phyloP scores from a whole-genome alignment of 2,113 vertebrate genomes.

The Epinephelus lanceolatus region DNA sequence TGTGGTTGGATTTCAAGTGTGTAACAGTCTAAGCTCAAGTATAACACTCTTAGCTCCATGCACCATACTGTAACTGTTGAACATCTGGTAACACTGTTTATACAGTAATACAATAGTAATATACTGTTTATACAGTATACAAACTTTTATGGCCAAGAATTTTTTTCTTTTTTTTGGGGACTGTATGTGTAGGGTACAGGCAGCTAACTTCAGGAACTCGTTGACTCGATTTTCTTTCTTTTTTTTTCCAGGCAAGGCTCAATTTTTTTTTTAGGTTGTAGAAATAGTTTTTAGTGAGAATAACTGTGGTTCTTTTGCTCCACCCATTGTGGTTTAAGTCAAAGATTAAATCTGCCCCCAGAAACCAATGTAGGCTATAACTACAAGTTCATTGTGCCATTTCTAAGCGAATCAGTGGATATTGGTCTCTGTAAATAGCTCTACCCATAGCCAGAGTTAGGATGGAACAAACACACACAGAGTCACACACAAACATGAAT shows the following conservation, averaged over 20 bases:
- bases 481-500: not conserved
- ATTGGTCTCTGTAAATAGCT: slow-evolving; percentile 22
- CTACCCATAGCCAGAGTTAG: not conserved
- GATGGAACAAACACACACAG: not conserved
- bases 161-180: too few species aligned
- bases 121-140: not conserved
- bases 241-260: too few species aligned
- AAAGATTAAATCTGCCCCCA: slow-evolving; percentile 33
- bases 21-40: slow-evolving; percentile 3
- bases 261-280: slow-evolving; percentile 3
- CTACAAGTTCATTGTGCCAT: slow-evolving; percentile 23
- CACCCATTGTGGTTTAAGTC: slow-evolving; percentile 26
- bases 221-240: not conserved
- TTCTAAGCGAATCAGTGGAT: slow-evolving; percentile 13
- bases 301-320: slow-evolving; percentile 12
- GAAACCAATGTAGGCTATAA: slow-evolving; percentile 17
- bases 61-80: not conserved
- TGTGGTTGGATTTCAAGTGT: slow-evolving; percentile 11
- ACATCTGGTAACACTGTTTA: slow-evolving; percentile 32
- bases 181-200: too few species aligned
- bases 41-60: not conserved
- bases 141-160: not conserved
- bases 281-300: slow-evolving; percentile 5
- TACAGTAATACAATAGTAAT: slow-evolving; percentile 17
- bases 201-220: slow-evolving; percentile 16